Conservation (phyloP, 2,888 invertebrate species). For the Luffia ferchaultella region DNA sequence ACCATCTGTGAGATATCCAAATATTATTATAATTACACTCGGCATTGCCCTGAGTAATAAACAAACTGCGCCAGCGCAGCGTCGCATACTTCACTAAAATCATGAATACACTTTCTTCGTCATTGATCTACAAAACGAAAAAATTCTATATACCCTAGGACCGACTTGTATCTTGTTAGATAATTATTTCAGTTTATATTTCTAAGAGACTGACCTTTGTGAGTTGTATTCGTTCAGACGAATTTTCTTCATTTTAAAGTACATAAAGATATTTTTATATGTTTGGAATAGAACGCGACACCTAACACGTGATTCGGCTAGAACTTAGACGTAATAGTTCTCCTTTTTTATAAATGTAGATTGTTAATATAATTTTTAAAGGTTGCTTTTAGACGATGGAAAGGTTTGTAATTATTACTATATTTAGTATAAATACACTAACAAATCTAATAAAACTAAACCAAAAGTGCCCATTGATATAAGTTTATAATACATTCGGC, state of each 20-base stretch:
- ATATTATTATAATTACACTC: too few relatives aligned
- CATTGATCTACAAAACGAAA: too few relatives aligned
- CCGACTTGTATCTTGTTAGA: too few relatives aligned
- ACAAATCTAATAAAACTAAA: constrained; percentile 54
- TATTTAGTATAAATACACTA: constrained; percentile 59
- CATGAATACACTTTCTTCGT: too few relatives aligned
- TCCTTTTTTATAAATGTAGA: constrained; percentile 38
- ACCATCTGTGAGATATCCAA: too few relatives aligned
- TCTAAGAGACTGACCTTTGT: background rate
- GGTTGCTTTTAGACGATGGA: constrained; percentile 59
- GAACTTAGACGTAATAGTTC: constrained; percentile 59
- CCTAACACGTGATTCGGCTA: constrained; percentile 55
- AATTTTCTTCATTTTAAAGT: constrained; percentile 33
- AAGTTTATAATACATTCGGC: constrained; percentile 45
- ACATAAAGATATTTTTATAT: constrained; percentile 64
- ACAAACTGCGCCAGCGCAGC: too few relatives aligned
- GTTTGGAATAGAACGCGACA: constrained; percentile 44
- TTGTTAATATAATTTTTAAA: constrained; percentile 55
- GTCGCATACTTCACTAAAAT: too few relatives aligned
- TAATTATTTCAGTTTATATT: background rate
- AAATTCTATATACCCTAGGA: too few relatives aligned
- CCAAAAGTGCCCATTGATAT: constrained; percentile 67
- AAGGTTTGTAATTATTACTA: constrained; percentile 62
- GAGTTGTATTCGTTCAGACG: background rate
- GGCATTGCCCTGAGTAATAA: too few relatives aligned